A percentile compares a stretch with the other conserved stretches of the same genome.
Evolutionary conservation across 2,113 vertebrate genomes (phyloP).

Genomic region (Tamias sibiricus): DNA sequence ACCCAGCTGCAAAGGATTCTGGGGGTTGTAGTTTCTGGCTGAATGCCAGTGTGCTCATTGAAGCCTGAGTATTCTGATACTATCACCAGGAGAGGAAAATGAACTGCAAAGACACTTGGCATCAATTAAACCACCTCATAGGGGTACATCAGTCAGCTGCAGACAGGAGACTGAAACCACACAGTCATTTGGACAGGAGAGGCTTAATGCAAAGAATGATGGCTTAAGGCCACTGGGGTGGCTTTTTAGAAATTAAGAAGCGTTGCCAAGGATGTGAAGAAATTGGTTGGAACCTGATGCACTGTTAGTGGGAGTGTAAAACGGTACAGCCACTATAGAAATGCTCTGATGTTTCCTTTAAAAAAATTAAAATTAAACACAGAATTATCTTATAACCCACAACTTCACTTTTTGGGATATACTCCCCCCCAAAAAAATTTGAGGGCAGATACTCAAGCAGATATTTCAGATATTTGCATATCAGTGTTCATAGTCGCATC

Average conservation of each 20-base stretch:
- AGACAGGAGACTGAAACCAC: neutral
- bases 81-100: neutral
- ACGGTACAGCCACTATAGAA: neutral
- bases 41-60: too few species aligned
- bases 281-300: neutral
- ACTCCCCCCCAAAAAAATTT: too few species aligned
- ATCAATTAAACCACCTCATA: neutral
- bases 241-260: neutral
- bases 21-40: neutral
- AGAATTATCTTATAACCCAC: neutral
- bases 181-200: neutral
- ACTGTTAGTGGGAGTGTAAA: neutral
- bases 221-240: neutral
- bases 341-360: too few species aligned
- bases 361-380: neutral
- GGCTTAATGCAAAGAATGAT: neutral
- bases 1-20: neutral
- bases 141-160: neutral
- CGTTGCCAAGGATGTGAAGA: neutral
- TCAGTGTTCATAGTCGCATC: too few species aligned
- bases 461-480: too few species aligned
- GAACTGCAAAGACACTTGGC: neutral
- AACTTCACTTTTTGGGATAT: too few species aligned
- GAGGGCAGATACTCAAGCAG: too few species aligned
- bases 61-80: neutral